Conservation (phyloP, 2,797 vertebrate species). For the Babyrousa celebensis region DNA sequence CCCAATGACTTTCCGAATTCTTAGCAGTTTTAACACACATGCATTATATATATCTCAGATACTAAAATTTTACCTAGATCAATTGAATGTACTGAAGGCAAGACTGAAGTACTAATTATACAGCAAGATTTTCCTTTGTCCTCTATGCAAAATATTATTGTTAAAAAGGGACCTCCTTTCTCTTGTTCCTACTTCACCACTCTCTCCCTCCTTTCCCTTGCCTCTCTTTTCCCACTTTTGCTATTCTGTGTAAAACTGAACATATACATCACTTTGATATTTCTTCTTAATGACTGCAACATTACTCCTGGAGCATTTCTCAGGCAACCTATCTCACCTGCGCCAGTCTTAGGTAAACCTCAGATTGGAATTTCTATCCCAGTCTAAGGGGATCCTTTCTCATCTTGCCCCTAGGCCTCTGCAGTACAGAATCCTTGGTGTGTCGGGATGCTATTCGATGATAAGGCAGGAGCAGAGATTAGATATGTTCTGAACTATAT, state of each 20-base stretch:
- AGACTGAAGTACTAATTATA: background rate
- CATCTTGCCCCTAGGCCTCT: slow-evolving; percentile 84
- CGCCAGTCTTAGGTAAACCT: slow-evolving; percentile 88
- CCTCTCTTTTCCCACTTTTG: slow-evolving; percentile 4
- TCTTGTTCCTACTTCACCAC: background rate
- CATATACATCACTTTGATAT: slow-evolving; percentile 62
- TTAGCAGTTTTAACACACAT: slow-evolving; percentile 21
- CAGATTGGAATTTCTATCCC: slow-evolving; percentile 88
- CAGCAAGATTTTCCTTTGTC: slow-evolving; percentile 16
- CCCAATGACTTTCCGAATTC: background rate
- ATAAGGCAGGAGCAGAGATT: slow-evolving; percentile 90
- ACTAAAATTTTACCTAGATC: slow-evolving; percentile 40
- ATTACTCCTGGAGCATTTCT: slow-evolving; percentile 85
- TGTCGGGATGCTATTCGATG: slow-evolving; percentile 84
- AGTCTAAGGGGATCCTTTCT: slow-evolving; percentile 88
- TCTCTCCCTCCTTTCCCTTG: background rate
- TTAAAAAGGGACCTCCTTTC: background rate
- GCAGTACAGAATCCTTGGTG: slow-evolving; percentile 85
- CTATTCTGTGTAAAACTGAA: slow-evolving; percentile 66
- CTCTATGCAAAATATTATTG: slow-evolving; percentile 4
- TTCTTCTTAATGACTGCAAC: slow-evolving; percentile 81
- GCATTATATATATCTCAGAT: background rate
- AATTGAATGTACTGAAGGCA: slow-evolving; percentile 27
- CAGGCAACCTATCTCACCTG: slow-evolving; percentile 81
- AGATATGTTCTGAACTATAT: slow-evolving; percentile 88